Evolutionary conservation across 2,113 vertebrate genomes (phyloP).

Genomic region (Hippoglossus stenolepis): DNA sequence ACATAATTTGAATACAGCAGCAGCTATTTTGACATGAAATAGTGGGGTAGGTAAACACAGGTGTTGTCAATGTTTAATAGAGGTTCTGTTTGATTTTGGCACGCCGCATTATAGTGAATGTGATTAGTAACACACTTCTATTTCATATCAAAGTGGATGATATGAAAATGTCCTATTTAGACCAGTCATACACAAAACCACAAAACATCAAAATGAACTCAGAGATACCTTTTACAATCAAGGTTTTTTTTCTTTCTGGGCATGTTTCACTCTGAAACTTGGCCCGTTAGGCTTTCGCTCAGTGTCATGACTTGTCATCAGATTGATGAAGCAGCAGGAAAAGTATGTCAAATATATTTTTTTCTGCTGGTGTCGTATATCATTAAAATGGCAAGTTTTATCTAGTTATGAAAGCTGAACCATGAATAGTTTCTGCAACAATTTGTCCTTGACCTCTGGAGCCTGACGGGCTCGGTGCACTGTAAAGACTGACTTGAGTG

Average conservation of each 20-base stretch:
- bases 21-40: too few species aligned
- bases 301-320: not conserved
- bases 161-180: not conserved
- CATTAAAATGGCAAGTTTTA: conserved; percentile 22
- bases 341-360: conserved; percentile 27
- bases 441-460: not conserved
- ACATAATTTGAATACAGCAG: not conserved
- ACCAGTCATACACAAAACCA: too few species aligned
- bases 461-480: not conserved
- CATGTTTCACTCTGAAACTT: not conserved
- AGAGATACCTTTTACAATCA: not conserved
- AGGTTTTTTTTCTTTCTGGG: not conserved
- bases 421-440: not conserved
- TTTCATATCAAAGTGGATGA: not conserved
- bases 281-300: not conserved
- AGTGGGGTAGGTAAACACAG: too few species aligned
- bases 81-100: too few species aligned
- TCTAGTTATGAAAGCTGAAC: conserved; percentile 1
- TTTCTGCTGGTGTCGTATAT: not conserved
- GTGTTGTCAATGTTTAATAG: too few species aligned
- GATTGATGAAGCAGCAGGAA: conserved; percentile 3
- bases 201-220: not conserved
- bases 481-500: too few species aligned
- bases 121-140: not conserved
- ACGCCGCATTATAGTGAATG: too few species aligned